Conservation (phyloP, 2,797 vertebrate genomes). For the Acrossocheilus fasciatus region DNA sequence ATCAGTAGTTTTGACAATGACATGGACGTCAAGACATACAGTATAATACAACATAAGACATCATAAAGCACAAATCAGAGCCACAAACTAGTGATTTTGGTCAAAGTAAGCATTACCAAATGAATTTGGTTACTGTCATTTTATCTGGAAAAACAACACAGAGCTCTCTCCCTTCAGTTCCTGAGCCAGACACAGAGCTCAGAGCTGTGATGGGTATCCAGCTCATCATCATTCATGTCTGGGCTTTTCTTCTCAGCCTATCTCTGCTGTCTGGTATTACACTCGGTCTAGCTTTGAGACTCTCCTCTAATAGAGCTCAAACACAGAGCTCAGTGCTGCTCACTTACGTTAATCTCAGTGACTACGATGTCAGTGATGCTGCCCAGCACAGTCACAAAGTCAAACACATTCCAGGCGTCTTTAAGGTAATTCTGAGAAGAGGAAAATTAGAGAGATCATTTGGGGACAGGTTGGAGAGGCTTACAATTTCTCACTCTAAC, state of each 20-base stretch:
- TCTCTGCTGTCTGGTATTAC: neutral
- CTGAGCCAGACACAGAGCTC: neutral
- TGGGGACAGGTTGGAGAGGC: neutral
- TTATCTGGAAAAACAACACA: slow-evolving; percentile 14
- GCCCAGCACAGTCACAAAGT: slow-evolving; percentile 97
- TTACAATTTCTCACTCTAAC: slow-evolving; percentile 5
- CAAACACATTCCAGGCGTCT: slow-evolving; percentile 98
- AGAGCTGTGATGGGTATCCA: neutral
- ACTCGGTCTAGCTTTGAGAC: slow-evolving; percentile 1
- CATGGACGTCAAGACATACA: slow-evolving; percentile 47
- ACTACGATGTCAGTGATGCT: slow-evolving; percentile 99
- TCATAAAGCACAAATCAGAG: neutral
- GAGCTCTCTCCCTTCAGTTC: neutral
- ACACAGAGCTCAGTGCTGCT: slow-evolving; percentile 33
- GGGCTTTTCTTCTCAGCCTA: neutral
- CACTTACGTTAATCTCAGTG: slow-evolving; percentile 96
- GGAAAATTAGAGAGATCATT: slow-evolving; percentile 31
- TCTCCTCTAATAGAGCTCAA: slow-evolving; percentile 2
- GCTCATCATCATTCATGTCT: neutral
- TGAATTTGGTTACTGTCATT: neutral
- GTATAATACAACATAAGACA: slow-evolving; percentile 15
- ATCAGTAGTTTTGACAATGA: slow-evolving; percentile 56
- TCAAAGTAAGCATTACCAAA: neutral
- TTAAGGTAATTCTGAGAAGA: slow-evolving; percentile 91
- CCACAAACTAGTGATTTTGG: neutral